These are phyloP conservation scores for Gobio gobio DNA, from an alignment of 2,113 vertebrate species.

Conservation along the genomic window DNA sequence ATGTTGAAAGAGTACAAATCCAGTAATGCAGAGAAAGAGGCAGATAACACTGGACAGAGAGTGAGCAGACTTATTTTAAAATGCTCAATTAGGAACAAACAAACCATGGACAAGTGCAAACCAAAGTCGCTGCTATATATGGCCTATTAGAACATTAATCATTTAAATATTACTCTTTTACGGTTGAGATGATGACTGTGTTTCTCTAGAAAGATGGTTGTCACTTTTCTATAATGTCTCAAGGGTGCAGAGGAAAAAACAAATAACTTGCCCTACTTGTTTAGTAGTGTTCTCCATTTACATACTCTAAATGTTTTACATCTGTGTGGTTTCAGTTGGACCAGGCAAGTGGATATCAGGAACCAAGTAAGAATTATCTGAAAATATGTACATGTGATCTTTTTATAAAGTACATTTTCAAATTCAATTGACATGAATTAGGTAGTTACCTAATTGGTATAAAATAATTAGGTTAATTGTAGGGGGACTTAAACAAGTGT, in stretches of 20 bases:
- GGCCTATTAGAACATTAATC: neutral
- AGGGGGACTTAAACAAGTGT: neutral
- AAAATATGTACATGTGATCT: neutral
- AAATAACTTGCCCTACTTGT: neutral
- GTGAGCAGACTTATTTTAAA: slow-evolving; percentile 11
- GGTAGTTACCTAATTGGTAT: neutral
- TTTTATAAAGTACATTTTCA: neutral
- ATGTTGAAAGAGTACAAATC: slow-evolving; percentile 55
- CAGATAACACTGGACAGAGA: neutral
- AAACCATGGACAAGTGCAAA: neutral
- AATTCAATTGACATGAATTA: neutral
- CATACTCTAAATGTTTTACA: neutral
- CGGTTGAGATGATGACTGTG: neutral
- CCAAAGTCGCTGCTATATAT: neutral
- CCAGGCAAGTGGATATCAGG: neutral
- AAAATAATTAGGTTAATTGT: neutral
- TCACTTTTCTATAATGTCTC: neutral
- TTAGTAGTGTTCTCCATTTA: neutral
- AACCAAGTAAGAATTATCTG: neutral
- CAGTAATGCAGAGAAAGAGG: neutral
- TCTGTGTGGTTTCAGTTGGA: neutral
- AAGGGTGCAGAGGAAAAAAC: neutral
- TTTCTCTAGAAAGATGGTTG: neutral
- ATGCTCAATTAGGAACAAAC: neutral
- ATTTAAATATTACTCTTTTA: neutral